Percentiles rank a stretch among this genome's conserved stretches.
Conservation (phyloP, 2,113 vertebrate species). For the Eptesicus fuscus region DNA sequence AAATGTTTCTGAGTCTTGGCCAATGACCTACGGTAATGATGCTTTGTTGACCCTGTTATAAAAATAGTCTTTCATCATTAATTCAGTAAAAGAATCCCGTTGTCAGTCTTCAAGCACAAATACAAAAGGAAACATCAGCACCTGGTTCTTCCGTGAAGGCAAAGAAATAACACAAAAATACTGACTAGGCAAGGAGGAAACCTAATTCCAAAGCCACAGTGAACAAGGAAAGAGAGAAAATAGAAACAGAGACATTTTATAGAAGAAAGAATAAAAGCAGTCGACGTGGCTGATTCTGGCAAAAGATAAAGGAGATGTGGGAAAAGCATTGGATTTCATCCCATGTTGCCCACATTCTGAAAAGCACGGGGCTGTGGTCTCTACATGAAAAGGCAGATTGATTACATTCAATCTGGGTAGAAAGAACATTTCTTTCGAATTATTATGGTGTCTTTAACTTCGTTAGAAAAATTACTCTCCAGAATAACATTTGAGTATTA, state of each 20-base stretch:
- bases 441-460: slow-evolving; percentile 42
- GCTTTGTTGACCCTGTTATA: slow-evolving; percentile 71
- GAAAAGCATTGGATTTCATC: slow-evolving; percentile 22
- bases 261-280: slow-evolving; percentile 30
- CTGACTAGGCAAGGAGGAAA: slow-evolving; percentile 3
- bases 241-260: slow-evolving; percentile 21
- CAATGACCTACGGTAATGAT: slow-evolving; percentile 72
- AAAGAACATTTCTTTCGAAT: slow-evolving; percentile 9
- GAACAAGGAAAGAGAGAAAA: slow-evolving; percentile 20
- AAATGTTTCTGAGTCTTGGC: slow-evolving; percentile 62
- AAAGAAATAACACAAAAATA: slow-evolving; percentile 1
- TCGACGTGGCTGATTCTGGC: background rate
- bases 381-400: background rate
- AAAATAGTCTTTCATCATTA: slow-evolving; percentile 72
- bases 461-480: slow-evolving; percentile 18
- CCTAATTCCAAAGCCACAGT: slow-evolving; percentile 11
- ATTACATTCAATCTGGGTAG: background rate
- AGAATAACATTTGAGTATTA: background rate
- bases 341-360: background rate
- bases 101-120: slow-evolving; percentile 60
- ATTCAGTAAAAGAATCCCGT: slow-evolving; percentile 63
- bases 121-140: slow-evolving; percentile 32
- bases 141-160: background rate
- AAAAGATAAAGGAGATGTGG: slow-evolving; percentile 46
- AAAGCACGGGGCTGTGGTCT: background rate